Percentiles rank a stretch among this genome's conserved stretches.
These are phyloP conservation scores for Harpegnathos saltator DNA, from an alignment of 1,140 invertebrate species.

Conservation along the genomic window DNA sequence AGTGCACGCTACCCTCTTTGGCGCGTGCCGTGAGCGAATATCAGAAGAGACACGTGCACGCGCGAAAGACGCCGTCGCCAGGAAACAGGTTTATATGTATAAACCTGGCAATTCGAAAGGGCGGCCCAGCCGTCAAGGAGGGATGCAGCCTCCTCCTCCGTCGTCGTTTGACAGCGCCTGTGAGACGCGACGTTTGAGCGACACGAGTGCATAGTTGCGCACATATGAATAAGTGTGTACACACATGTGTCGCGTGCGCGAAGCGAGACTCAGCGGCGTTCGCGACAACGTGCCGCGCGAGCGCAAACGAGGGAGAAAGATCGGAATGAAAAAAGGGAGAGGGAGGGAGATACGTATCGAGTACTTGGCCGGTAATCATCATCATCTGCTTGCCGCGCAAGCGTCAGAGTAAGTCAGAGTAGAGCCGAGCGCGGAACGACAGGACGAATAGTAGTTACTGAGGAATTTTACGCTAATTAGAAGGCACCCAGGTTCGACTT, in stretches of 20 bases:
- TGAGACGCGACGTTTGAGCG: constrained; percentile 63
- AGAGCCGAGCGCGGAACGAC: no score
- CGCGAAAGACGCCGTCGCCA: background rate
- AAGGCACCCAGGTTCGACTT: no score
- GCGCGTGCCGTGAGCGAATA: constrained; percentile 13
- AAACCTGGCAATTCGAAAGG: constrained; percentile 25
- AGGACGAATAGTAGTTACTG: no score
- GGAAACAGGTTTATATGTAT: constrained; percentile 38
- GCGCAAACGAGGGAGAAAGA: background rate
- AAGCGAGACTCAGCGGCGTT: background rate
- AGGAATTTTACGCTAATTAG: no score
- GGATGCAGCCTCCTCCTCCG: background rate
- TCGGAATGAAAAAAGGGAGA: background rate
- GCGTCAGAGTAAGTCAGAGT: no score
- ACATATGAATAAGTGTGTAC: background rate
- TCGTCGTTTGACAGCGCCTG: constrained; percentile 24
- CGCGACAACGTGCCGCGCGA: background rate
- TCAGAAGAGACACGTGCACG: background rate
- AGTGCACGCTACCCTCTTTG: background rate
- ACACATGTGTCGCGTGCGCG: background rate
- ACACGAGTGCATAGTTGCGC: constrained; percentile 36
- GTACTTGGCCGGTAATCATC: no score
- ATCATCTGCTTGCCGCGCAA: no score
- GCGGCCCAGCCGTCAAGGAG: background rate
- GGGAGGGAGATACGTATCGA: background rate